Evolutionary conservation across 1,140 invertebrate species (phyloP).

Genomic region (Diprion similis): DNA sequence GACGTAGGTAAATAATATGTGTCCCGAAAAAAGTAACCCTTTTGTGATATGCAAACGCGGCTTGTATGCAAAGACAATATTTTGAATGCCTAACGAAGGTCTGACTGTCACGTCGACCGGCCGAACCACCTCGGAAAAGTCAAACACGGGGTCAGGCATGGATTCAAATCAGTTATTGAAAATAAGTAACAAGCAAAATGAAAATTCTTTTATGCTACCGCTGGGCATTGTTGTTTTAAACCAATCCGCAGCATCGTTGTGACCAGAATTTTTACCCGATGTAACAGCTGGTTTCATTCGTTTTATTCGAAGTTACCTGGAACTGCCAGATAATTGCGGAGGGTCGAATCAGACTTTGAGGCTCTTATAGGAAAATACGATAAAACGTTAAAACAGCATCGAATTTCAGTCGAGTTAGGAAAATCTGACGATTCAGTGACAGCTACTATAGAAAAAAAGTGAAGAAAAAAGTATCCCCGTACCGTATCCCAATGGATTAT

Average conservation of each 20-base stretch:
- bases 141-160: neutral
- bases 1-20: slow-evolving; percentile 13
- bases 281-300: no score
- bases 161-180: neutral
- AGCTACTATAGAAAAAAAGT: slow-evolving; percentile 42
- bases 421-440: slow-evolving; percentile 34
- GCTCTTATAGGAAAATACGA: no score
- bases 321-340: no score
- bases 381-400: no score
- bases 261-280: no score
- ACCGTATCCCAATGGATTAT: slow-evolving; percentile 48
- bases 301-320: no score
- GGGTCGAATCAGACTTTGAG: no score
- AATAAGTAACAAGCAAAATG: neutral
- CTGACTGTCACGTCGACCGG: neutral
- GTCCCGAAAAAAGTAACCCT: slow-evolving; percentile 13
- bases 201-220: no score
- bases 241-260: no score
- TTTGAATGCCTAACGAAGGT: slow-evolving; percentile 49
- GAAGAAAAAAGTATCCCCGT: no score
- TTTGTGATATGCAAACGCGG: slow-evolving; percentile 18
- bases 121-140: neutral
- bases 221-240: no score
- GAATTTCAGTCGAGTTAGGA: no score
- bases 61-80: slow-evolving; percentile 45